Conservation (phyloP, 2,888 invertebrate species). For the Lymantria monacha region DNA sequence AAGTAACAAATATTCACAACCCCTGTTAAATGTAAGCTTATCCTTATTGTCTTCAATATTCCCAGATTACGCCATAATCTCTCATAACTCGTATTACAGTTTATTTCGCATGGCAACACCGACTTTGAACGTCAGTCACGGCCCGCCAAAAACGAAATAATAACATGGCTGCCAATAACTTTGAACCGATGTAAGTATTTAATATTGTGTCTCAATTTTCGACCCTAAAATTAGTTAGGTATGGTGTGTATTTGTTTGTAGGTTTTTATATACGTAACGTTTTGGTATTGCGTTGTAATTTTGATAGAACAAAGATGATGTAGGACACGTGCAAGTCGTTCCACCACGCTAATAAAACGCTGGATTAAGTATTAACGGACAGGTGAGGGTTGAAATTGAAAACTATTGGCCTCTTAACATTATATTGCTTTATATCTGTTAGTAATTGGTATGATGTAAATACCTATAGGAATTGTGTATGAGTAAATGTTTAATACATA, state of each 20-base stretch:
- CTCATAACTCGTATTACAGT: slow-evolving; percentile 79
- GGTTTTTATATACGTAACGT: slow-evolving; percentile 21
- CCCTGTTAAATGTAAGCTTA: slow-evolving; percentile 58
- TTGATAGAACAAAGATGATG: slow-evolving; percentile 72
- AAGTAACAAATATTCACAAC: slow-evolving; percentile 39
- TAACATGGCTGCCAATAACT: slow-evolving; percentile 53
- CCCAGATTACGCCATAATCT: slow-evolving; percentile 80
- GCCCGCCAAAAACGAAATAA: slow-evolving; percentile 79
- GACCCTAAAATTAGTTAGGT: slow-evolving; percentile 8
- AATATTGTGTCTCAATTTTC: slow-evolving; percentile 20
- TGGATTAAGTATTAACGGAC: slow-evolving; percentile 68
- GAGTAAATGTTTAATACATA: no score
- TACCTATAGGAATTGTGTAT: slow-evolving; percentile 2
- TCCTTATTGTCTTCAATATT: slow-evolving; percentile 81
- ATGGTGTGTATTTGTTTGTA: slow-evolving; percentile 30
- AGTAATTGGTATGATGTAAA: slow-evolving; percentile 20
- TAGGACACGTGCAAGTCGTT: slow-evolving; percentile 73
- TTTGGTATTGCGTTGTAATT: slow-evolving; percentile 40
- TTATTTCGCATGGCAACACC: slow-evolving; percentile 81
- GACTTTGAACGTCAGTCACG: slow-evolving; percentile 75
- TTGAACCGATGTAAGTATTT: slow-evolving; percentile 29
- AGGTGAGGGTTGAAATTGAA: slow-evolving; percentile 77
- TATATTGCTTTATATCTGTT: slow-evolving; percentile 58
- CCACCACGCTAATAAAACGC: slow-evolving; percentile 75
- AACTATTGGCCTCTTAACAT: slow-evolving; percentile 73